Percentiles rank a stretch among this genome's conserved stretches.
phyloP scores from a whole-genome alignment of 2,888 invertebrate species.

The Willowsia nigromaculata region DNA sequence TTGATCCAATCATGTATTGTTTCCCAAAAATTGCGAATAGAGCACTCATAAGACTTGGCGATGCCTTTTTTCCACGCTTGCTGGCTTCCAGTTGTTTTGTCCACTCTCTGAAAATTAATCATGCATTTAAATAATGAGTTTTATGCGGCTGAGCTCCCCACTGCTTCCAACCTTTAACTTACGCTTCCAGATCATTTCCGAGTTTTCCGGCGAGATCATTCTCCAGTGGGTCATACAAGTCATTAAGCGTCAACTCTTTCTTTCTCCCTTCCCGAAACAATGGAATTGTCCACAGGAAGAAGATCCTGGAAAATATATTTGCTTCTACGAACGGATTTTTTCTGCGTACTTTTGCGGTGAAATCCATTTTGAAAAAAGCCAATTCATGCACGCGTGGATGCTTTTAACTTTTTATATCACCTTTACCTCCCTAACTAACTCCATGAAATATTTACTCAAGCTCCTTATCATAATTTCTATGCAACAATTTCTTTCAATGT shows the following conservation, averaged over 20 bases:
- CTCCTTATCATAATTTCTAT: too few relatives aligned
- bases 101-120: not conserved
- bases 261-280: conserved; percentile 6
- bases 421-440: too few relatives aligned
- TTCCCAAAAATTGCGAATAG: not conserved
- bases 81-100: not conserved
- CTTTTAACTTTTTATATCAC: too few relatives aligned
- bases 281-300: conserved; percentile 23
- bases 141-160: too few relatives aligned
- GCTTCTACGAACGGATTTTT: conserved; percentile 4
- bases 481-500: too few relatives aligned
- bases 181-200: not conserved
- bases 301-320: not conserved
- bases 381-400: too few relatives aligned
- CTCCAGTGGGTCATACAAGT: not conserved
- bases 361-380: conserved; percentile 24
- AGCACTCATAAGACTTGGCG: not conserved
- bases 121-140: too few relatives aligned
- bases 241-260: not conserved
- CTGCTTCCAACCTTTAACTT: too few relatives aligned
- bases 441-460: too few relatives aligned
- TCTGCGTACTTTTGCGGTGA: not conserved
- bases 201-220: not conserved
- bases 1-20: not conserved
- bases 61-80: not conserved